A percentile compares a stretch with the other conserved stretches of the same genome.
Evolutionary conservation across 2,888 invertebrate species (phyloP).

Genomic region (Anagyrus pseudococci): DNA sequence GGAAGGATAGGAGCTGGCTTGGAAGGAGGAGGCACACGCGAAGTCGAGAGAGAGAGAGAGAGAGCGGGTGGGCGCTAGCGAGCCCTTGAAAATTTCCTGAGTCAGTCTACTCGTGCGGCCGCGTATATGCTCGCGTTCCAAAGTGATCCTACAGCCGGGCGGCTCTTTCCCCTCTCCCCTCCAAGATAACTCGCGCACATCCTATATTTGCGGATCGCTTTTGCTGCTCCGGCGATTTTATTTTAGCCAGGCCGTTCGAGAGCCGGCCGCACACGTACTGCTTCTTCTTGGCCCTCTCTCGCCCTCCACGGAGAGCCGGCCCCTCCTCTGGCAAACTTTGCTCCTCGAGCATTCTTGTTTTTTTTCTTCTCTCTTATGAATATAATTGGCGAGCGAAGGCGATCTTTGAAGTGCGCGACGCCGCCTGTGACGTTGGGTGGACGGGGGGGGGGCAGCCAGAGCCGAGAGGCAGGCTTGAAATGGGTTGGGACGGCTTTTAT

Average conservation of each 20-base stretch:
- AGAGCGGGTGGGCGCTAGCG: not conserved
- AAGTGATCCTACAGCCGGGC: too few species aligned
- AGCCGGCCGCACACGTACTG: not conserved
- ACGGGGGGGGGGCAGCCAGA: too few species aligned
- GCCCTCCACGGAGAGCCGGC: too few species aligned
- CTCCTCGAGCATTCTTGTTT: too few species aligned
- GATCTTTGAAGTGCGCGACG: too few species aligned
- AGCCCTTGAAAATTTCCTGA: conserved; percentile 35
- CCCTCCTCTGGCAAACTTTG: too few species aligned
- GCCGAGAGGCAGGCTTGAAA: too few species aligned
- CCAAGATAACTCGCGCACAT: too few species aligned
- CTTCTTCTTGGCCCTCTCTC: too few species aligned
- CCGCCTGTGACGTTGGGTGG: not conserved
- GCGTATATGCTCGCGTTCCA: too few species aligned
- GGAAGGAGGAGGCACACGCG: not conserved
- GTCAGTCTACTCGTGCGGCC: conserved; percentile 7
- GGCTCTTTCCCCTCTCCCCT: not conserved
- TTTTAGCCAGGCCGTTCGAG: not conserved
- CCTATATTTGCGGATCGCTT: conserved; percentile 11
- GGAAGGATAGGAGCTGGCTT: conserved; percentile 1
- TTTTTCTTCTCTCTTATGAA: too few species aligned
- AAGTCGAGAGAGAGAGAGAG: too few species aligned
- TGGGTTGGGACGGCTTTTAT: not conserved
- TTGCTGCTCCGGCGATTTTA: conserved; percentile 4
- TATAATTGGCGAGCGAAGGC: not conserved